Base-by-base conservation (phyloP, 1,140 invertebrate species). In the Sipha flava region DNA sequence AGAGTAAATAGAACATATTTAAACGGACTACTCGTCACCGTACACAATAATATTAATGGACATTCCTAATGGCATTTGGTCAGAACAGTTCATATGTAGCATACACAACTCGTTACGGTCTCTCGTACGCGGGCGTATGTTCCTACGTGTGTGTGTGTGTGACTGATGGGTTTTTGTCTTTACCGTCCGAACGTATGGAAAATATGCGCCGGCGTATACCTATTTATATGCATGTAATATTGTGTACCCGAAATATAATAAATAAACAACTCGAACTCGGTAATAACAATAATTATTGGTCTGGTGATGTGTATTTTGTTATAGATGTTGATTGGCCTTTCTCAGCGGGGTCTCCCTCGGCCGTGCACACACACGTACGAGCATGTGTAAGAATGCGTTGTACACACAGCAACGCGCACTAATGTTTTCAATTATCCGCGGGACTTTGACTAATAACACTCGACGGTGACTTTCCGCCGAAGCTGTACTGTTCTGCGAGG, bases 141-240 rank as follows among this genome's bases (percentile, higher is more conserved):
- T 18, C 6, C 14, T 18, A 18, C 31, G 5, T 18, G 26, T 3
- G 29, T 10, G 16, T 7, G 34, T 23, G 34, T 77, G 73, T 77
- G 73, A 77, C 52, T 77, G 73, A 77, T 77, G 73, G 73, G 73
- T 77, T 77, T 70, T 77, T 77, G 73, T 77, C 34, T 77, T 77
- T 54, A 75, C 21, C 12, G 34, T 21, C 70, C 52, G 5, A 14
- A 31, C 52, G 5, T 40, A 6, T 29, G 7, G 12, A 47, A 45
- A n/a, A 29, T 21, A 43, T 40, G 47, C 47, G 54, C 29, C 29
- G 47, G 47, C 47, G 18, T n/a, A n/a, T n/a, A n/a, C n/a, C n/a
- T n/a, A n/a, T n/a, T n/a, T n/a, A n/a, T n/a, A n/a, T n/a, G n/a
- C n/a, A n/a, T n/a, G n/a, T n/a, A n/a, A n/a, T n/a, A n/a, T n/a